Base-by-base conservation (phyloP, 2,888 invertebrate species). In the Onthophagus sagittarius region DNA sequence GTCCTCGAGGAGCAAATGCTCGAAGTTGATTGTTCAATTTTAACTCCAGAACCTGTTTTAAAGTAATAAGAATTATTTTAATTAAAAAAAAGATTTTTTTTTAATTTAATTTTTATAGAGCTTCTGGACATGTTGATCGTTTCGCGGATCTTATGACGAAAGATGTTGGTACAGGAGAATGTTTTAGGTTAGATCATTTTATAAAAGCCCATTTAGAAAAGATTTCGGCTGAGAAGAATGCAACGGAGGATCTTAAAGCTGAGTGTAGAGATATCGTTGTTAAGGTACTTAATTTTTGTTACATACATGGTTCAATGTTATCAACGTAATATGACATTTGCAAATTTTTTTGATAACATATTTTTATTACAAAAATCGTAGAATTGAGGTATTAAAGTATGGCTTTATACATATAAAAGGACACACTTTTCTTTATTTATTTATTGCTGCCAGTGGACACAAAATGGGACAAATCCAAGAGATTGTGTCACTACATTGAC, bases 141-240 rank as follows among this genome's bases (percentile, higher is more conserved):
- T 99, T 99, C 88, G 98, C 99, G 69, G 99, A 99, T 87, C 90
- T 97, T 74, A 99, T 99, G 99, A 98, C 99, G 0, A 99, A 99
- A 85, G 99, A 99, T 87, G 82, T 92, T 0, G 94, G 95, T 84
- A 96, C 91, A 77, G 99, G 99, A 5, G 99, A 99, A 84, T 99
- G 99, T 83, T 99, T 98, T 84, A 89, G 99, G 62, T 88, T 99
- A 72, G 99, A 99, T 85, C 99, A 99, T 87, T 88, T 99, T 72
- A 99, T 99, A 77, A 99, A 99, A 87, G 94, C 94, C 71, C 94
- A 95, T 79, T 86, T 97, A 75, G 97, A 98, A 83, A 97, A 97
- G 85, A 86, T 95, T 62, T 88, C 90, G 69, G 88, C 90, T 69
- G 97, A 97, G 80, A 98, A 98, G 83, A 96, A 94, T 80, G 92